These are phyloP conservation scores for Sericinus montela DNA, from an alignment of 2,888 invertebrate genomes.

Conservation along the genomic window DNA sequence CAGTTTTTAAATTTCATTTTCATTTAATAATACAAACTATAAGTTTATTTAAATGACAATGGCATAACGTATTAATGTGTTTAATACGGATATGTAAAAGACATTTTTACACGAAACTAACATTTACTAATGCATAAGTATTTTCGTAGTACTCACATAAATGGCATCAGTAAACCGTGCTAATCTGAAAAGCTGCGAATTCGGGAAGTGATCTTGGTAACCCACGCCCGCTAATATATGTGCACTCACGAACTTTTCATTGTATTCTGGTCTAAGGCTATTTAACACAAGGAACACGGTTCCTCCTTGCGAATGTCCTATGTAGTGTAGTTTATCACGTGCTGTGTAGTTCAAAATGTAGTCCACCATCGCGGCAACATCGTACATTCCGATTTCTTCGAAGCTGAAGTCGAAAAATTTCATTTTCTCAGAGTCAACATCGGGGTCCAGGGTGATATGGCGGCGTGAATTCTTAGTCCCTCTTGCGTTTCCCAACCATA, in stretches of 20 bases:
- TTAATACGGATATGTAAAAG: too few species aligned
- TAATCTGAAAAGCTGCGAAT: conserved; percentile 23
- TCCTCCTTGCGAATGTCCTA: conserved; percentile 68
- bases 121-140: too few species aligned
- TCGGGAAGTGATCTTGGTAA: conserved; percentile 45
- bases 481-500: conserved; percentile 91
- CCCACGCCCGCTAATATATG: conserved; percentile 59
- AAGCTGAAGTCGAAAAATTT: conserved; percentile 58
- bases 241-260: conserved; percentile 48
- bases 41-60: too few species aligned
- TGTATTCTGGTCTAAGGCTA: conserved; percentile 49
- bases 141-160: conserved; percentile 59
- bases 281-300: conserved; percentile 50
- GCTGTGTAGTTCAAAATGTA: conserved; percentile 44
- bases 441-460: conserved; percentile 66
- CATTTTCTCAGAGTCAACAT: conserved; percentile 31
- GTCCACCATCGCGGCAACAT: conserved; percentile 58
- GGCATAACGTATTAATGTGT: too few species aligned
- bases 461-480: conserved; percentile 85
- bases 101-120: too few species aligned
- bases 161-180: conserved; percentile 38
- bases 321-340: conserved; percentile 47
- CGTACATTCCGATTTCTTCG: conserved; percentile 55
- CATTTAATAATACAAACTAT: too few species aligned
- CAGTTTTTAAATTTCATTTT: too few species aligned